A percentile compares a stretch with the other conserved stretches of the same genome.
phyloP scores from a whole-genome alignment of 2,797 vertebrate genomes.

The Darevskia mixta region DNA sequence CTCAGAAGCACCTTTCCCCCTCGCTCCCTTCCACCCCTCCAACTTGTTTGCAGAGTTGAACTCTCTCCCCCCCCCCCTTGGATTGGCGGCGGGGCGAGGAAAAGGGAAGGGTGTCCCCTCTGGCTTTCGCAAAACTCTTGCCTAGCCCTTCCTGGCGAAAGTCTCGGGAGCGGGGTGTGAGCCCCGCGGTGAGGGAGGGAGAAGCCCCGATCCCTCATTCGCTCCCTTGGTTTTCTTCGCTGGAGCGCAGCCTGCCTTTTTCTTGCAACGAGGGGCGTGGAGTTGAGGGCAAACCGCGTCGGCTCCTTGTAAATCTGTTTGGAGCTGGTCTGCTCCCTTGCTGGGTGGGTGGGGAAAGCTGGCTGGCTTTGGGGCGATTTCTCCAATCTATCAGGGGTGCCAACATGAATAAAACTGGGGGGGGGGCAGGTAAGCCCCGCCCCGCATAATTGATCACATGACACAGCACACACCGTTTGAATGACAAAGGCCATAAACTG shows the following conservation, averaged over 20 bases:
- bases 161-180: not conserved
- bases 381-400: not conserved
- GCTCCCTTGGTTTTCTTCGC: not conserved
- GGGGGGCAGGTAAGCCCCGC: no score
- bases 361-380: not conserved
- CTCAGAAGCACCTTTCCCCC: not conserved
- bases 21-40: no score
- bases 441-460: no score
- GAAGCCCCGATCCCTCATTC: not conserved
- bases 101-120: not conserved
- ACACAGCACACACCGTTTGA: no score
- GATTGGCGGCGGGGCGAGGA: no score
- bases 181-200: no score
- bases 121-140: not conserved
- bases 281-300: not conserved
- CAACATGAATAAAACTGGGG: no score
- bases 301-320: not conserved
- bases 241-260: not conserved
- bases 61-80: no score
- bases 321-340: not conserved
- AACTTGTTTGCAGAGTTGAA: constrained; percentile 5
- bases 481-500: no score
- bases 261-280: not conserved
- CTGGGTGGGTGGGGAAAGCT: not conserved
- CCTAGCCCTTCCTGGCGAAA: not conserved